phyloP scores from a whole-genome alignment of 2,113 vertebrate genomes.

The Helogale parvula region DNA sequence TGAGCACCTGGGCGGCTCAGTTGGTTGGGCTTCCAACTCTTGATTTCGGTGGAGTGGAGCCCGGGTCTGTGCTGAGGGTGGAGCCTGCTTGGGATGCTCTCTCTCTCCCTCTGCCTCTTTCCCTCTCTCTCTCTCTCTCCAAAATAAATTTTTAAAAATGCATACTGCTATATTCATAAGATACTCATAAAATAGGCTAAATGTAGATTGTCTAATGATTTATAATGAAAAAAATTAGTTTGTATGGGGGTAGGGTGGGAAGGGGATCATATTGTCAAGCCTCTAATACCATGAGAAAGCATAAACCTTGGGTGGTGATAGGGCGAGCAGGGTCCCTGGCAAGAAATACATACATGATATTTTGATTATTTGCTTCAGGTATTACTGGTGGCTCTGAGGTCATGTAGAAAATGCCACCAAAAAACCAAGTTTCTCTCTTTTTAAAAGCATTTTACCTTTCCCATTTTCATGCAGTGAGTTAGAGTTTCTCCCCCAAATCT shows the following conservation, averaged over 20 bases:
- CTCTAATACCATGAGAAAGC: neutral
- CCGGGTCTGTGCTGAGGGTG: no score
- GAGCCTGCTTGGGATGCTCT: no score
- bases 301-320: neutral
- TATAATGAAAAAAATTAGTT: neutral
- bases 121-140: no score
- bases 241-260: neutral
- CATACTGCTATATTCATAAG: neutral
- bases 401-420: neutral
- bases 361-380: neutral
- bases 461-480: neutral
- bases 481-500: neutral
- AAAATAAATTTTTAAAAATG: no score
- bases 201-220: neutral
- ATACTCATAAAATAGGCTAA: neutral
- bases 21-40: no score
- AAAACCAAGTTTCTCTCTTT: neutral
- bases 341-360: neutral
- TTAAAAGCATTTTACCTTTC: neutral
- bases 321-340: neutral
- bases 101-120: no score
- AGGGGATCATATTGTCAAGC: neutral
- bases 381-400: neutral
- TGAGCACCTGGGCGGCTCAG: neutral
- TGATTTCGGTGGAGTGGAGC: no score